phyloP scores from a whole-genome alignment of 2,797 vertebrate genomes.

The Peromyscus attwateri region DNA sequence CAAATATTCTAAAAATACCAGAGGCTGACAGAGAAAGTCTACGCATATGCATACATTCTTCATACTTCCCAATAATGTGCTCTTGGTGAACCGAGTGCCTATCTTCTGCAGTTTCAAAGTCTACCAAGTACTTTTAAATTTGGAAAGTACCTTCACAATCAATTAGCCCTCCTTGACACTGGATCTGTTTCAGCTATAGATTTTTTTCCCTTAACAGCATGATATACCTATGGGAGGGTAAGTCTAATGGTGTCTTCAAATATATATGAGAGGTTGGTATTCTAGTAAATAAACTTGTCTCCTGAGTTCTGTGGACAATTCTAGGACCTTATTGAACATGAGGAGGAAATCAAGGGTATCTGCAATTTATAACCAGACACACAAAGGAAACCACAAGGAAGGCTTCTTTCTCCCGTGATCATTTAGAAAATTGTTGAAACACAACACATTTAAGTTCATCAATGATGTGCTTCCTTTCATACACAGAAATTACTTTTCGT shows the following conservation, averaged over 20 bases:
- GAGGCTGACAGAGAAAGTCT: background rate
- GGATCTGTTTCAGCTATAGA: background rate
- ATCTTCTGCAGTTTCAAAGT: background rate
- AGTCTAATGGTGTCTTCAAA: constrained; percentile 13
- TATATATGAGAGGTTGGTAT: background rate
- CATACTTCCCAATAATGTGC: background rate
- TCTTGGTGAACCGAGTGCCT: background rate
- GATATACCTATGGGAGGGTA: background rate
- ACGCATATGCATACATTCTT: background rate
- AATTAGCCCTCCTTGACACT: background rate
- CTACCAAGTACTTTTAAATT: background rate
- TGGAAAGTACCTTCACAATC: background rate
- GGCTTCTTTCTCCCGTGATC: background rate
- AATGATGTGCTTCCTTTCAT: background rate
- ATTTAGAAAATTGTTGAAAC: constrained; percentile 16
- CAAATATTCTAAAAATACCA: background rate
- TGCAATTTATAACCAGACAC: background rate
- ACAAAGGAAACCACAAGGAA: background rate
- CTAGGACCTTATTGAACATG: background rate
- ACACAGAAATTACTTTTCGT: background rate
- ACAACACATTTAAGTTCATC: background rate
- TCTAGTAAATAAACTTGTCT: background rate
- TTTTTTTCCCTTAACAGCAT: background rate
- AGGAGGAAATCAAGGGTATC: background rate
- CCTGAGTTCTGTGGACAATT: background rate